Conservation (phyloP, 2,113 vertebrate genomes). For the Labrus mixtus region DNA sequence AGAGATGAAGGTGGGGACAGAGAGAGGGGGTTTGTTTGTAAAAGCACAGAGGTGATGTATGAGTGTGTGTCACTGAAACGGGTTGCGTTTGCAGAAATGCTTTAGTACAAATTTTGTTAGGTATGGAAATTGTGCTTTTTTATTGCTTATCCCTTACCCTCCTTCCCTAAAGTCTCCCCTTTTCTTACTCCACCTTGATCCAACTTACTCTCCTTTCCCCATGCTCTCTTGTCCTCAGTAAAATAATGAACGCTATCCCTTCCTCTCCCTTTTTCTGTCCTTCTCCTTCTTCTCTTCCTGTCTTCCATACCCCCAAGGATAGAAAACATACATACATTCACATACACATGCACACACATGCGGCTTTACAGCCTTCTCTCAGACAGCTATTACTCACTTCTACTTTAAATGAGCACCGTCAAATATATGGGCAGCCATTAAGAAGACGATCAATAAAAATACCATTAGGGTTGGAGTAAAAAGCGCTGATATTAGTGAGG, state of each 20-base stretch:
- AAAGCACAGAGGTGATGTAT: constrained; percentile 66
- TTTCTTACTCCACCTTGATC: constrained; percentile 79
- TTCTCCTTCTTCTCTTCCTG: constrained; percentile 46
- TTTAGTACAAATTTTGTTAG: constrained; percentile 66
- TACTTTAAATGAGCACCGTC: constrained; percentile 97
- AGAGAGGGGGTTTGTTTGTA: constrained; percentile 71
- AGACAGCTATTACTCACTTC: constrained; percentile 97
- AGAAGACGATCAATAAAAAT: constrained; percentile 97
- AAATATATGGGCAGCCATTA: constrained; percentile 98
- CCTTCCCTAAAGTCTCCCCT: constrained; percentile 43
- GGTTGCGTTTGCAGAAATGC: constrained; percentile 71
- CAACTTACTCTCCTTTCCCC: constrained; percentile 72
- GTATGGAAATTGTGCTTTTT: constrained; percentile 69
- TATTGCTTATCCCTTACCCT: constrained; percentile 64
- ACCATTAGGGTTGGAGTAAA: constrained; percentile 96
- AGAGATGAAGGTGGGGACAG: constrained; percentile 63
- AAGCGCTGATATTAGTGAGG: constrained; percentile 97
- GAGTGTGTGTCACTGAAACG: constrained; percentile 55
- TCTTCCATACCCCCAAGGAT: constrained; percentile 43
- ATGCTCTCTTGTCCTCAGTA: constrained; percentile 43
- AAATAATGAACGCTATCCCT: constrained; percentile 65
- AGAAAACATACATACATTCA: constrained; percentile 76
- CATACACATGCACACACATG: constrained; percentile 80
- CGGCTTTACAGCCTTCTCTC: constrained; percentile 94
- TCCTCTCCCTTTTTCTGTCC: constrained; percentile 17